Evolutionary conservation across 2,888 invertebrate genomes (phyloP), one percentile per base, ranked within the genome.

Genomic region (Eustalomyia histrio): DNA sequence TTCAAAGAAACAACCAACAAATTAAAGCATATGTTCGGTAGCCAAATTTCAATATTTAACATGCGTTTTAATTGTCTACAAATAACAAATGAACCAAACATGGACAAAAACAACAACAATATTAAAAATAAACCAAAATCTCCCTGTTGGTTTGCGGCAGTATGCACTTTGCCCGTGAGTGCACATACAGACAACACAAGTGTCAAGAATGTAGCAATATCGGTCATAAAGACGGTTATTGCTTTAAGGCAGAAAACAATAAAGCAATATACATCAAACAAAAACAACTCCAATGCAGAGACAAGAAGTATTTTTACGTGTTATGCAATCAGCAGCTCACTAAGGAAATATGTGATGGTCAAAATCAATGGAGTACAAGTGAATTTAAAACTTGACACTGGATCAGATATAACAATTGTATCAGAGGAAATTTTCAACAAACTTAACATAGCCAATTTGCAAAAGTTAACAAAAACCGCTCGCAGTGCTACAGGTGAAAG

Each of bases 61-160:
- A 52, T 57, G 9, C 52, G 82, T 16, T 82, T 63, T 24, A 79
- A 80, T 10, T 85, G 83, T 35, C 72, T 85, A 10, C 71, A 84
- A 53, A 2, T 72, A 29, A 64, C 68, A 63, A 83, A 83, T 71
- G 72, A 74, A 1, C 16, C 71, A 21, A 9, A 55, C 9, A 68
- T 18, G 24, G 80, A 43, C 35, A 52, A 55, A 12, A 83, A 83
- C 58, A 33, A 55, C 0, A 24, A 4, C 33, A 33, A 33, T 4
- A 8, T 16, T 16, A 67, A 55, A 14, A 55, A 5, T 14, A 52
- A 53, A 29, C 83, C 82, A 4, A 84, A 78, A 33, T 68, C 65
- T 14, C 78, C 81, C 47, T 84, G 83, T 47, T 83, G 84, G 82
- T 76, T 63, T 33, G 82, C 68, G 83, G 83, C 4, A 53, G 67